Percentiles rank a stretch among this genome's conserved stretches.
These are phyloP conservation scores for Macroglossus sobrinus DNA, from an alignment of 2,113 vertebrate genomes.

Conservation along the genomic window DNA sequence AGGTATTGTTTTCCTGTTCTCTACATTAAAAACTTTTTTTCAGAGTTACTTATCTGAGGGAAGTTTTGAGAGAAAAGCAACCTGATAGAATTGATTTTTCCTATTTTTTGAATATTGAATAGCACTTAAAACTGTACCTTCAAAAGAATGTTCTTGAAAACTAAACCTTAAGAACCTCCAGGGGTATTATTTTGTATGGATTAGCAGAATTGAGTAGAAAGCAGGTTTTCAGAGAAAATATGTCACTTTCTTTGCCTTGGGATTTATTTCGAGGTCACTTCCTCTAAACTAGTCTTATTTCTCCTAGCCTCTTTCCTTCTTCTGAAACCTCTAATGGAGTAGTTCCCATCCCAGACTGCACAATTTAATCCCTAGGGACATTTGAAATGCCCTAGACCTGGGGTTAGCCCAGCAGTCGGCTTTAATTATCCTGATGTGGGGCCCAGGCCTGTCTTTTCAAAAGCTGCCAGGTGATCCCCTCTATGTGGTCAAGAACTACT, in stretches of 20 bases:
- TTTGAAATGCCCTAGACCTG: background rate
- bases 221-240: background rate
- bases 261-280: background rate
- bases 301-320: background rate
- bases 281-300: background rate
- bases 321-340: background rate
- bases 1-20: background rate
- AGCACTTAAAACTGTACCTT: background rate
- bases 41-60: background rate
- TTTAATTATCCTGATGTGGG: background rate
- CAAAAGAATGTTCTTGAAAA: background rate
- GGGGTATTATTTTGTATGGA: background rate
- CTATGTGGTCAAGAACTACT: background rate
- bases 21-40: background rate
- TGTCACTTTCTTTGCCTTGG: background rate
- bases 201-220: background rate
- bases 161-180: background rate
- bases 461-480: background rate
- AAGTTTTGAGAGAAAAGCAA: background rate
- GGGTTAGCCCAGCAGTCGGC: background rate
- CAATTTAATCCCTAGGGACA: background rate
- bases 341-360: background rate
- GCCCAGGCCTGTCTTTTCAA: background rate
- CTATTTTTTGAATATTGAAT: slow-evolving; percentile 1
- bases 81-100: background rate